phyloP scores from a whole-genome alignment of 2,113 vertebrate species.

The Tautogolabrus adspersus region DNA sequence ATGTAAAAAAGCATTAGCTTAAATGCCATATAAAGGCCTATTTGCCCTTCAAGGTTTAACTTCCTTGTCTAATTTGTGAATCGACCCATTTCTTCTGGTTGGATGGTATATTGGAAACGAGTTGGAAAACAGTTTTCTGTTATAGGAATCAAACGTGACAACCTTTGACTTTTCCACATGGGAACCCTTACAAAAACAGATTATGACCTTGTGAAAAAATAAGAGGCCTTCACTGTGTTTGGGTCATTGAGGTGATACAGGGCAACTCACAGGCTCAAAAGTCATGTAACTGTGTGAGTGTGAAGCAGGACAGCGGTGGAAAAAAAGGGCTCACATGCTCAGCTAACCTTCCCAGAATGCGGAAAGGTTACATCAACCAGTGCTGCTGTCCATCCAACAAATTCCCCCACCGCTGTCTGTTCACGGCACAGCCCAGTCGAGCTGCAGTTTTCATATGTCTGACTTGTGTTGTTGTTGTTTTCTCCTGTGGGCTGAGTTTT shows the following conservation, averaged over 20 bases:
- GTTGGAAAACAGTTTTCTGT: background rate
- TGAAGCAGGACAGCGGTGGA: slow-evolving; percentile 6
- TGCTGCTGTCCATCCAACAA: slow-evolving; percentile 58
- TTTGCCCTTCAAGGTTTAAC: background rate
- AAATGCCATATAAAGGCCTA: background rate
- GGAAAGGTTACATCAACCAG: slow-evolving; percentile 57
- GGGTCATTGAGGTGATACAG: background rate
- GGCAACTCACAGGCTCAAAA: slow-evolving; percentile 18
- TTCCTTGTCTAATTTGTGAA: background rate
- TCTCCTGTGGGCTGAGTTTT: slow-evolving; percentile 81
- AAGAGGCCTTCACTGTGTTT: background rate
- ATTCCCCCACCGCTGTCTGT: slow-evolving; percentile 43
- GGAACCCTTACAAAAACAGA: background rate
- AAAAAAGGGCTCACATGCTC: slow-evolving; percentile 28
- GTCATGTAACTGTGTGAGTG: slow-evolving; percentile 1
- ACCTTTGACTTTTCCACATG: slow-evolving; percentile 13
- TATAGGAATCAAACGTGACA: slow-evolving; percentile 8
- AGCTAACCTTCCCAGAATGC: slow-evolving; percentile 47
- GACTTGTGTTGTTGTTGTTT: slow-evolving; percentile 78
- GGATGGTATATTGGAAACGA: background rate
- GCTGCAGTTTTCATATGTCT: slow-evolving; percentile 65
- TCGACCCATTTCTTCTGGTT: background rate
- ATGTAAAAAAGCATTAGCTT: background rate
- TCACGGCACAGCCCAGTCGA: slow-evolving; percentile 39
- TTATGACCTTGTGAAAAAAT: slow-evolving; percentile 14